phyloP scores from a whole-genome alignment of 2,797 vertebrate species.

The Lates japonicus region DNA sequence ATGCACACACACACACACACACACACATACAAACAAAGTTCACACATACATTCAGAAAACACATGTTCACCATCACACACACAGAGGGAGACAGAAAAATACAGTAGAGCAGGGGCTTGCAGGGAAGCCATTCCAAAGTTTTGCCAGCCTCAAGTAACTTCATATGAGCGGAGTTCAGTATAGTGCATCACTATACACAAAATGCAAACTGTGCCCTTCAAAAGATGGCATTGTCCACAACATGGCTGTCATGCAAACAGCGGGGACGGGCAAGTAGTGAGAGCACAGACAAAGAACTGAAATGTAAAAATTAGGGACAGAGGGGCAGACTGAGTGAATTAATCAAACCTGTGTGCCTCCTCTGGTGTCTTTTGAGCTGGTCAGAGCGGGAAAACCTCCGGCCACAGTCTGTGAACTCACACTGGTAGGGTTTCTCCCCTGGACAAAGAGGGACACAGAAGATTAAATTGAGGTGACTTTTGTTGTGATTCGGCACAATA shows the following conservation, averaged over 20 bases:
- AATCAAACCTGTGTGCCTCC: slow-evolving; percentile 96
- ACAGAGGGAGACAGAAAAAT: slow-evolving; percentile 80
- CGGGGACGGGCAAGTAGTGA: not conserved
- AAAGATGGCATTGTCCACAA: slow-evolving; percentile 17
- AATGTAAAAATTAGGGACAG: slow-evolving; percentile 20
- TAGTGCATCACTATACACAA: slow-evolving; percentile 14
- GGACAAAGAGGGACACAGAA: not conserved
- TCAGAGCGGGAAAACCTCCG: slow-evolving; percentile 97
- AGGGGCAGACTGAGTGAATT: slow-evolving; percentile 21
- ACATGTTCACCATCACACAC: slow-evolving; percentile 47
- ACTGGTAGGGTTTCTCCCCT: slow-evolving; percentile 99
- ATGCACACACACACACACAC: slow-evolving; percentile 73
- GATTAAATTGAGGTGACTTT: not conserved
- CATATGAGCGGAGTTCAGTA: slow-evolving; percentile 24
- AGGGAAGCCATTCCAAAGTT: slow-evolving; percentile 76
- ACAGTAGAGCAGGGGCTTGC: slow-evolving; percentile 82
- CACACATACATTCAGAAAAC: slow-evolving; percentile 49
- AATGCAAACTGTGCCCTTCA: slow-evolving; percentile 40
- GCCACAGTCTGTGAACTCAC: slow-evolving; percentile 98
- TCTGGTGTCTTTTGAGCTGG: slow-evolving; percentile 98
- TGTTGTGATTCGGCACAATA: no score
- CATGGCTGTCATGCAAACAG: slow-evolving; percentile 67
- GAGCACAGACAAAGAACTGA: slow-evolving; percentile 18
- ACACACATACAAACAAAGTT: slow-evolving; percentile 35
- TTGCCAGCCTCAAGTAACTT: slow-evolving; percentile 64